Percentiles rank a stretch among this genome's conserved stretches.
phyloP scores from a whole-genome alignment of 2,113 vertebrate species.

The Mesocricetus auratus region DNA sequence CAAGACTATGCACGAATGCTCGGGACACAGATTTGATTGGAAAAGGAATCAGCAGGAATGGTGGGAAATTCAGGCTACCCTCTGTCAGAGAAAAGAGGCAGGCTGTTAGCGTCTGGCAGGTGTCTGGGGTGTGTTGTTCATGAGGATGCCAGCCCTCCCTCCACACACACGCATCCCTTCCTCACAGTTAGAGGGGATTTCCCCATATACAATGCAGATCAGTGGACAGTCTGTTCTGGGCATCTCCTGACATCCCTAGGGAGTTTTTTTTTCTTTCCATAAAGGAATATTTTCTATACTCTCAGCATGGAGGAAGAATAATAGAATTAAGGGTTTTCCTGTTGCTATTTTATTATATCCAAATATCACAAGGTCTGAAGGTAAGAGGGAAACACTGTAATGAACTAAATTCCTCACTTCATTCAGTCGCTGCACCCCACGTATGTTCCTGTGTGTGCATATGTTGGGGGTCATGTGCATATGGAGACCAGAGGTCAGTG shows the following conservation, averaged over 20 bases:
- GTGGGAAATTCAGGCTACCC: not conserved
- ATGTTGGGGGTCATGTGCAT: not conserved
- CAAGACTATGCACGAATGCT: not conserved
- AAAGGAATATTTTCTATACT: not conserved
- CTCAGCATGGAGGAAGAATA: not conserved
- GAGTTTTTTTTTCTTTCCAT: not conserved
- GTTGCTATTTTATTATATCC: not conserved
- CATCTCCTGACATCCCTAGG: not conserved
- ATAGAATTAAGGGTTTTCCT: not conserved
- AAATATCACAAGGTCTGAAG: not conserved
- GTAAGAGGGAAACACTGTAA: not conserved
- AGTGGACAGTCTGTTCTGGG: not conserved
- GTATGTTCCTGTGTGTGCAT: not conserved
- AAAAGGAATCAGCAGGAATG: not conserved
- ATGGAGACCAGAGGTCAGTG: not conserved
- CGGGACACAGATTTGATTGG: not conserved
- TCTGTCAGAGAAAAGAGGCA: not conserved
- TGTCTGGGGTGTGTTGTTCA: not conserved
- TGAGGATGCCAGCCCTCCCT: not conserved
- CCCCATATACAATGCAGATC: not conserved
- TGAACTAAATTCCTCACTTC: not conserved
- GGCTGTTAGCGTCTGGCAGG: too few relatives aligned
- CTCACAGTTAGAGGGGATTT: not conserved
- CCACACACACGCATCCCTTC: not conserved
- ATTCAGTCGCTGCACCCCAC: not conserved